A percentile compares a stretch with the other conserved stretches of the same genome.
These are phyloP conservation scores for Liolophura sinensis DNA, from an alignment of 1,140 invertebrate species.

Conservation along the genomic window DNA sequence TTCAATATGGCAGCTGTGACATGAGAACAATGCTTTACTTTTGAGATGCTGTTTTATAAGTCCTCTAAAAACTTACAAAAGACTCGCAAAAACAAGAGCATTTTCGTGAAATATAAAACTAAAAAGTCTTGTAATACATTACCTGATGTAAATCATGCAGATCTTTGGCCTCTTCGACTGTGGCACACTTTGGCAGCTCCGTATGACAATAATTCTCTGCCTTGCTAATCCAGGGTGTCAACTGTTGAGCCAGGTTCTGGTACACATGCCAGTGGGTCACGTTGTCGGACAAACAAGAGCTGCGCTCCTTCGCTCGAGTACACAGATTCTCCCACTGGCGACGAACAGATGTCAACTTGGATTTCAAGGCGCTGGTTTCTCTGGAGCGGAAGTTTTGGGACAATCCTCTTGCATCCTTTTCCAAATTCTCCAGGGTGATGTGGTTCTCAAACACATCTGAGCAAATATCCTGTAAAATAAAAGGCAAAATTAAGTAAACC, in stretches of 20 bases:
- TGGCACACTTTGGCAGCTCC: slow-evolving; percentile 67
- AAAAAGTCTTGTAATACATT: slow-evolving; percentile 1
- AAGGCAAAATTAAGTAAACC: neutral
- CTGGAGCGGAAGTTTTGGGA: slow-evolving; percentile 59
- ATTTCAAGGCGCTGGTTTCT: slow-evolving; percentile 51
- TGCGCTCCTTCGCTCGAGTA: slow-evolving; percentile 66
- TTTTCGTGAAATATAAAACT: neutral
- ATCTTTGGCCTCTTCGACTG: slow-evolving; percentile 77
- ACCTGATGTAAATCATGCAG: slow-evolving; percentile 66
- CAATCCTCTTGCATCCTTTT: slow-evolving; percentile 76
- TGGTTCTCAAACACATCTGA: slow-evolving; percentile 67
- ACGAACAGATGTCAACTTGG: slow-evolving; percentile 47
- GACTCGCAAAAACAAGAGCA: slow-evolving; percentile 22
- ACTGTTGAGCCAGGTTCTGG: slow-evolving; percentile 74
- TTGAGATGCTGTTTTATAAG: too few relatives aligned
- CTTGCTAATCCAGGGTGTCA: slow-evolving; percentile 87
- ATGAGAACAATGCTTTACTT: too few relatives aligned
- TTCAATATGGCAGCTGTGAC: too few relatives aligned
- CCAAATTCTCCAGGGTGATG: slow-evolving; percentile 71
- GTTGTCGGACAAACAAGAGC: slow-evolving; percentile 74
- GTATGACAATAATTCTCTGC: slow-evolving; percentile 76
- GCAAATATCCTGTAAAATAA: slow-evolving; percentile 41
- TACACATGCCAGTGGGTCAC: slow-evolving; percentile 84
- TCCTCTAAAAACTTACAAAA: too few relatives aligned
- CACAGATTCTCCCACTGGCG: slow-evolving; percentile 53